A percentile compares a stretch with the other conserved stretches of the same genome.
Conservation (phyloP, 1,140 invertebrate species). For the Ceratina japonica region DNA sequence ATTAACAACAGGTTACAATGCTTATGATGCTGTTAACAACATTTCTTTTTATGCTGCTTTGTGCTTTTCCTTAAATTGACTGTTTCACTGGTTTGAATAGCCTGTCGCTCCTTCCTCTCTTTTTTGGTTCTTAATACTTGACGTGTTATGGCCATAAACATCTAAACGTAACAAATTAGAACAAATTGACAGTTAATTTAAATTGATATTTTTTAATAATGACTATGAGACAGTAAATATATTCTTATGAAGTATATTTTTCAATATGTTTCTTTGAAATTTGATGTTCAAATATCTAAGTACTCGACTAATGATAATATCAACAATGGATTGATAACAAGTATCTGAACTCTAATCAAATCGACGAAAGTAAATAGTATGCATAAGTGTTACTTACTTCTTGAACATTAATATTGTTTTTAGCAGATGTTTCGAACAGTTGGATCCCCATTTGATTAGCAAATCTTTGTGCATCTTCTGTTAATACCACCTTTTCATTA, state of each 20-base stretch:
- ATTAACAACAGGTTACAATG: constrained; percentile 53
- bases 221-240: not conserved
- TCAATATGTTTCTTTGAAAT: no score
- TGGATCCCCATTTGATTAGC: constrained; percentile 98
- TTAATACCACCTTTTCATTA: constrained; percentile 97
- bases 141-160: constrained; percentile 87
- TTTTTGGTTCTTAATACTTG: constrained; percentile 86
- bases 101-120: constrained; percentile 82
- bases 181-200: constrained; percentile 9
- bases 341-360: no score
- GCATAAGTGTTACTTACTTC: constrained; percentile 83
- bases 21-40: constrained; percentile 74
- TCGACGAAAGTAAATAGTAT: no score
- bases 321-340: no score
- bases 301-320: no score
- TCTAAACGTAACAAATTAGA: constrained; percentile 78
- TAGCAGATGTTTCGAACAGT: constrained; percentile 99
- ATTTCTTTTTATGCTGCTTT: constrained; percentile 77
- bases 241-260: not conserved
- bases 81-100: constrained; percentile 81
- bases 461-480: constrained; percentile 97
- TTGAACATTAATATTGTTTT: constrained; percentile 99
- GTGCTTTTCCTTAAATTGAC: constrained; percentile 79
- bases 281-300: no score
- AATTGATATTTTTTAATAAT: not conserved